Evolutionary conservation across 2,113 vertebrate species (phyloP).

Genomic region (Nycticebus coucang): DNA sequence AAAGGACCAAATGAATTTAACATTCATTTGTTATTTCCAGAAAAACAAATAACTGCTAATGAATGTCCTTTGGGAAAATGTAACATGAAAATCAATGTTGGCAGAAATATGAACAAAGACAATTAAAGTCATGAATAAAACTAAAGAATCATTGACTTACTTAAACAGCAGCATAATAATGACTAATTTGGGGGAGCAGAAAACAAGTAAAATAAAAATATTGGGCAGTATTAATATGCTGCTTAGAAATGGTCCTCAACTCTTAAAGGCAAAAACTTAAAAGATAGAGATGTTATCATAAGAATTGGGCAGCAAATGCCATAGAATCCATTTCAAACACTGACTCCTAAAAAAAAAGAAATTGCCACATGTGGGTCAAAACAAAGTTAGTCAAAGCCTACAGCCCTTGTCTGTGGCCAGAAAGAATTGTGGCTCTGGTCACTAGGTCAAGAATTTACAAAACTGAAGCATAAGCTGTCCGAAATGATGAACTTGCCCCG

Average conservation of each 20-base stretch:
- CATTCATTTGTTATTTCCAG: not conserved
- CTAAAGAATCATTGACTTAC: not conserved
- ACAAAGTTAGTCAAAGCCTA: not conserved
- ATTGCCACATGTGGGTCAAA: not conserved
- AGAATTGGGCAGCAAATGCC: not conserved
- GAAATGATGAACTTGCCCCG: not conserved
- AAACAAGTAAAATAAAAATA: not conserved
- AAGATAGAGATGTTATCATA: not conserved
- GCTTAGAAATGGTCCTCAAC: not conserved
- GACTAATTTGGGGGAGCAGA: not conserved
- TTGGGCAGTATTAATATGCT: not conserved
- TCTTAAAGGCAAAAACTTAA: not conserved
- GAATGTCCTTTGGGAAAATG: not conserved
- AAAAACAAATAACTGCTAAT: not conserved
- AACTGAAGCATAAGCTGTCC: not conserved
- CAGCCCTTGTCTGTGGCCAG: not conserved
- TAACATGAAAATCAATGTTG: not conserved
- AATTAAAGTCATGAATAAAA: not conserved
- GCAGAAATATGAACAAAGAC: not conserved
- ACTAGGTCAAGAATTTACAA: not conserved
- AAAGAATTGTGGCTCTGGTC: not conserved
- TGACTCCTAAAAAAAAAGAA: not conserved
- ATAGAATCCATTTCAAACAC: not conserved
- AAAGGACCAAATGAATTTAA: not conserved
- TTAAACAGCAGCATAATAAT: not conserved